phyloP scores from a whole-genome alignment of 2,888 invertebrate species.

The Calameuta pallipes region DNA sequence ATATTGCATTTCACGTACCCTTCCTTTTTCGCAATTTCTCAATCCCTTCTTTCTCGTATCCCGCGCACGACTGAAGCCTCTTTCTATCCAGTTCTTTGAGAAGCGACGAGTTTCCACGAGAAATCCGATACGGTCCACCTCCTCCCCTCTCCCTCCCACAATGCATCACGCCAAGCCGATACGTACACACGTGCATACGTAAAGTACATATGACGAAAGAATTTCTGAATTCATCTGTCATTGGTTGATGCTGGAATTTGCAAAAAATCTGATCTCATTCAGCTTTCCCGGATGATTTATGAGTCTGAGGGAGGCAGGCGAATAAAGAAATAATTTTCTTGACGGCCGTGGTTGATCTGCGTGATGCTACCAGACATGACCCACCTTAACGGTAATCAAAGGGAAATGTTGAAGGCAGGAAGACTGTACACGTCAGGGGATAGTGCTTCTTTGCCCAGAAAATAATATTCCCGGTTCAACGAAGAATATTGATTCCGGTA shows the following conservation, averaged over 20 bases:
- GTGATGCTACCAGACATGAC: not conserved
- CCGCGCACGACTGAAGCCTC: not conserved
- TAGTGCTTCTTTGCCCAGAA: not conserved
- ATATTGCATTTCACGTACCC: not conserved
- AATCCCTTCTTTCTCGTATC: not conserved
- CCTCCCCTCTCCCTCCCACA: not conserved
- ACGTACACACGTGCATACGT: not conserved
- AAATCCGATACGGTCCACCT: not conserved
- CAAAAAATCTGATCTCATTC: not conserved
- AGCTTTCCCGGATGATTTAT: not conserved
- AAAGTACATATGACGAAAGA: not conserved
- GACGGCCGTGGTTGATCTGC: not conserved
- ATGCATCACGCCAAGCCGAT: not conserved
- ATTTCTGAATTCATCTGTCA: not conserved
- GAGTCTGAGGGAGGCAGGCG: not conserved
- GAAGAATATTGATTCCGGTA: not conserved
- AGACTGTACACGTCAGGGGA: not conserved
- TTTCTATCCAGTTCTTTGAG: not conserved
- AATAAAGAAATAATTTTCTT: not conserved
- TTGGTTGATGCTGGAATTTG: not conserved
- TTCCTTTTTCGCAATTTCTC: not conserved
- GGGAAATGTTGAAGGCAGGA: not conserved
- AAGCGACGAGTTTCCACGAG: not conserved
- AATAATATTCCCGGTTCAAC: not conserved
- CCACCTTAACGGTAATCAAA: not conserved